Conservation (phyloP, 2,888 invertebrate species). For the Lasioglossum villosulum region DNA sequence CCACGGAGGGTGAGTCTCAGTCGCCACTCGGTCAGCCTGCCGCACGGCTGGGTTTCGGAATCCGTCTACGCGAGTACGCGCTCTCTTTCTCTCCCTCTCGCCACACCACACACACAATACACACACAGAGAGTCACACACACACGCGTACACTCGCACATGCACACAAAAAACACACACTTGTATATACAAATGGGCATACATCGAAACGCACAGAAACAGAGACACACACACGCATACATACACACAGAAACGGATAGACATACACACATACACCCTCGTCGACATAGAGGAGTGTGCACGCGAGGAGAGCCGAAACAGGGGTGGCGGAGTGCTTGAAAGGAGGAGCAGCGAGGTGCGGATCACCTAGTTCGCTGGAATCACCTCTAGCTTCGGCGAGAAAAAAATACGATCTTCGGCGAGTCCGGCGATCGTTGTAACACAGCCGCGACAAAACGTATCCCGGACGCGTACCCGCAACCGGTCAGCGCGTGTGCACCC, state of each 20-base stretch:
- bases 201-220: too few relatives aligned
- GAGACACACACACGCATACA: not conserved
- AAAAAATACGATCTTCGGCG: not conserved
- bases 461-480: constrained; percentile 55
- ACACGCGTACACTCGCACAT: not conserved
- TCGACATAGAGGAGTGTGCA: constrained; percentile 1
- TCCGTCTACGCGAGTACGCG: constrained; percentile 30
- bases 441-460: constrained; percentile 8
- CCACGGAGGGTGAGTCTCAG: constrained; percentile 76
- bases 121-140: not conserved
- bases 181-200: not conserved
- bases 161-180: not conserved
- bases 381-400: not conserved
- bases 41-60: constrained; percentile 71
- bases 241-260: not conserved
- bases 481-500: constrained; percentile 73
- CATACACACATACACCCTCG: not conserved
- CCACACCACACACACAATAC: constrained; percentile 20
- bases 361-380: not conserved
- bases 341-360: not conserved
- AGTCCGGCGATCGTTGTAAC: not conserved
- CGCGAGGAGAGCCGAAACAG: constrained; percentile 3
- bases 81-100: constrained; percentile 23
- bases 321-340: constrained; percentile 7
- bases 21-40: constrained; percentile 78